These are phyloP conservation scores for Diachasmimorpha longicaudata DNA, from an alignment of 1,140 invertebrate species.

Conservation along the genomic window DNA sequence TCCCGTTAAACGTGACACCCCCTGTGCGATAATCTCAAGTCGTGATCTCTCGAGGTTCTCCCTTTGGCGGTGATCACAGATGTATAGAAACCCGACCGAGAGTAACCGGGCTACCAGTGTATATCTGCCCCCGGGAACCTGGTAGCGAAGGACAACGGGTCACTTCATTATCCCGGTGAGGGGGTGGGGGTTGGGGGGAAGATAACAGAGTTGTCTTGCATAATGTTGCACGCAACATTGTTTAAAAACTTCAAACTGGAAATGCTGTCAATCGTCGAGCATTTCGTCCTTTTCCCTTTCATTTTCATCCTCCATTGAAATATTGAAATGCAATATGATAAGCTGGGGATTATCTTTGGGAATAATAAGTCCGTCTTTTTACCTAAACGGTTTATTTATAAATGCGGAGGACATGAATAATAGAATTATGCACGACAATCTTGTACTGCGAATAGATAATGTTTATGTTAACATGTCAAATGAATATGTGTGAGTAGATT, in stretches of 20 bases:
- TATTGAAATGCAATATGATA: background rate
- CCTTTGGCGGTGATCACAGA: conserved; percentile 25
- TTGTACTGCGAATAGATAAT: background rate
- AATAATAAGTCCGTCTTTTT: background rate
- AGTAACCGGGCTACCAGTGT: conserved; percentile 27
- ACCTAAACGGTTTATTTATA: background rate
- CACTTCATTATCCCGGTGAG: conserved; percentile 38
- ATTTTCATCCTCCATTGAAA: background rate
- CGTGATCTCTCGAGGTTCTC: conserved; percentile 40
- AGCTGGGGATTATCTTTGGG: background rate
- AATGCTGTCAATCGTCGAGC: no score
- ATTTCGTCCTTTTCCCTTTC: no score
- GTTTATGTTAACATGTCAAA: background rate
- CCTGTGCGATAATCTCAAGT: conserved; percentile 34
- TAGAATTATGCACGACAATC: background rate
- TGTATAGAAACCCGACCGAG: background rate
- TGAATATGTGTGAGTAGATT: background rate
- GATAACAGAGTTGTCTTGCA: conserved; percentile 54
- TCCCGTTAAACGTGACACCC: conserved; percentile 44
- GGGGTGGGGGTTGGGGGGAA: background rate
- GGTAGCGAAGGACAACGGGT: conserved; percentile 46
- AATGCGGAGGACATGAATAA: background rate
- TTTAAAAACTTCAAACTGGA: background rate
- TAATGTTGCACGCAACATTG: conserved; percentile 40
- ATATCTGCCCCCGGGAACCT: conserved; percentile 31